Percentiles rank a stretch among this genome's conserved stretches.
phyloP scores from a whole-genome alignment of 53 echinoderm and acorn worm genomes.

The Echinometra lucunter region DNA sequence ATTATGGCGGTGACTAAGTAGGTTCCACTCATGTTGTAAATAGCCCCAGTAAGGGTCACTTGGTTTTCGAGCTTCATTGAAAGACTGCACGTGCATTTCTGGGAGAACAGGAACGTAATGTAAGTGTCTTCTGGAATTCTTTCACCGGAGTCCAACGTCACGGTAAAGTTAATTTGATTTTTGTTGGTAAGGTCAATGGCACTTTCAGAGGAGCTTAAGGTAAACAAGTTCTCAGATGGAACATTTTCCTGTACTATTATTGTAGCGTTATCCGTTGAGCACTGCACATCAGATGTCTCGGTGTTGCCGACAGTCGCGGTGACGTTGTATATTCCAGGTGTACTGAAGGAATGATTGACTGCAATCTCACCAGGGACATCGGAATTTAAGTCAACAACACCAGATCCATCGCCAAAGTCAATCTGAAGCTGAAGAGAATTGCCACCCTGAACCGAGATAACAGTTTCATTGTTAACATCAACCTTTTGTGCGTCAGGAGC shows the following conservation, averaged over 20 bases:
- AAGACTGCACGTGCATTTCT: constrained; percentile 37
- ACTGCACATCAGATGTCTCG: neutral
- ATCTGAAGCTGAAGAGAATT: constrained; percentile 10
- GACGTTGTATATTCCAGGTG: neutral
- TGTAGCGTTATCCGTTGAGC: constrained; percentile 5
- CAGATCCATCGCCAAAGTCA: constrained; percentile 68
- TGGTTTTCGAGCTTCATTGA: constrained; percentile 24
- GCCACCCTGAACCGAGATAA: constrained; percentile 48
- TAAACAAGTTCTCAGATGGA: constrained; percentile 62
- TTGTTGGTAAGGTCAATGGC: constrained; percentile 30
- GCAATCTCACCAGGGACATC: constrained; percentile 53
- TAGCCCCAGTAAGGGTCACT: neutral
- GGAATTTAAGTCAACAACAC: neutral
- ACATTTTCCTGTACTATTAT: constrained; percentile 71
- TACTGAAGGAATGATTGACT: constrained; percentile 48
- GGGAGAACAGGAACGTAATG: constrained; percentile 50
- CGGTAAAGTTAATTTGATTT: constrained; percentile 33
- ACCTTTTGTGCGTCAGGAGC: constrained; percentile 11
- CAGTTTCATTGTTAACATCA: neutral
- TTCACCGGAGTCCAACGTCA: neutral
- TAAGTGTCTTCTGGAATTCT: constrained; percentile 32
- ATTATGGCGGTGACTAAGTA: constrained; percentile 54
- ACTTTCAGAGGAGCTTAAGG: constrained; percentile 39
- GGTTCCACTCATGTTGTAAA: constrained; percentile 34
- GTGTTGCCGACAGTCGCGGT: constrained; percentile 19